These are phyloP conservation scores for Hemaris fuciformis DNA, from an alignment of 2,888 invertebrate species.

Conservation along the genomic window DNA sequence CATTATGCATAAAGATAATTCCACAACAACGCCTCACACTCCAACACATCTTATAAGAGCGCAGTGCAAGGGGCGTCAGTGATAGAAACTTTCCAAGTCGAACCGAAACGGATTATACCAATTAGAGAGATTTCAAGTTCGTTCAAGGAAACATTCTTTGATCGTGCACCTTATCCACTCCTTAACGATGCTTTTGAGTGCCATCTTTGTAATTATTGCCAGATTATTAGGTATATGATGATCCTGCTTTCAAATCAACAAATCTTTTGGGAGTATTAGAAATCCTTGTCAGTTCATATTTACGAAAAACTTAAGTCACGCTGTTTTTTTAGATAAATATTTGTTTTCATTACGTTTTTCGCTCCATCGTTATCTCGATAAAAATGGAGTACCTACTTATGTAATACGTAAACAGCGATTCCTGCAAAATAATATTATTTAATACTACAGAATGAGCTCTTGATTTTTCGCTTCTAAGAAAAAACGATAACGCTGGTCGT, in stretches of 20 bases:
- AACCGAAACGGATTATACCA: constrained; percentile 63
- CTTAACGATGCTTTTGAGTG: constrained; percentile 28
- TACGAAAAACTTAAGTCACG: background rate
- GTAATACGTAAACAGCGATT: background rate
- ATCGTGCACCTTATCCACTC: constrained; percentile 44
- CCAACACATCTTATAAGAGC: constrained; percentile 20
- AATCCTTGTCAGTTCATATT: background rate
- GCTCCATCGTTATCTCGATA: background rate
- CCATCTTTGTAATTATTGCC: constrained; percentile 32
- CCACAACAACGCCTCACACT: constrained; percentile 28
- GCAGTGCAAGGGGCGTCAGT: constrained; percentile 39
- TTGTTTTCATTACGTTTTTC: background rate
- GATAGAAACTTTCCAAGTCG: constrained; percentile 34
- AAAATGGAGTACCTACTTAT: background rate
- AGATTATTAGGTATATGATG: constrained; percentile 1
- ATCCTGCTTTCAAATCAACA: background rate
- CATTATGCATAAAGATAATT: constrained; percentile 14
- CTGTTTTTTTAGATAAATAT: background rate
- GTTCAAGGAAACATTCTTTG: constrained; percentile 53
- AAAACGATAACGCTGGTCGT: background rate
- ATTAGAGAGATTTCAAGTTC: constrained; percentile 66
- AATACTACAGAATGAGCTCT: background rate
- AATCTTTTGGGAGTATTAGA: background rate
- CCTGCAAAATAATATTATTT: background rate
- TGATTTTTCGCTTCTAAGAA: background rate